Percentiles rank a stretch among this genome's conserved stretches.
These are phyloP conservation scores for Asobara japonica DNA, from an alignment of 1,140 invertebrate genomes.

Conservation along the genomic window DNA sequence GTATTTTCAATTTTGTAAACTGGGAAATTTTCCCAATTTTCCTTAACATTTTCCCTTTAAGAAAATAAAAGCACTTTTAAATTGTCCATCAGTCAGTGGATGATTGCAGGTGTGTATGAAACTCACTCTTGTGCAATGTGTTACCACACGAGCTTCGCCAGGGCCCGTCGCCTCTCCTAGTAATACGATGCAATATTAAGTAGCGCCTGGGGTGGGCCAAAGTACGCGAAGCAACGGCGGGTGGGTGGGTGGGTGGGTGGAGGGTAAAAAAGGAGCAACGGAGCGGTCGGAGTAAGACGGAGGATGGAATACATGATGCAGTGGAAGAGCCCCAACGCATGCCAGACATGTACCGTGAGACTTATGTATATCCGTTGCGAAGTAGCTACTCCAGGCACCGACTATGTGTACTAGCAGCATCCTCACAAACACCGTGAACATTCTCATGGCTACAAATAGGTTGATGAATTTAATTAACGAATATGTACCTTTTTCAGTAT, in stretches of 20 bases:
- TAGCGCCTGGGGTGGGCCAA: conserved; percentile 5
- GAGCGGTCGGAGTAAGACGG: background rate
- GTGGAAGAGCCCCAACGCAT: conserved; percentile 14
- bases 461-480: background rate
- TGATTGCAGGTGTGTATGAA: conserved; percentile 37
- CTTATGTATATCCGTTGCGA: conserved; percentile 3
- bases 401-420: background rate
- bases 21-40: no score
- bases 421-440: background rate
- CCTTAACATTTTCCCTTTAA: conserved; percentile 22
- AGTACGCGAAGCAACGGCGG: background rate
- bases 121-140: conserved; percentile 2
- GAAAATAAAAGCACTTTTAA: background rate
- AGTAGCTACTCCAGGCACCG: background rate
- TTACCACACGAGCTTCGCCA: background rate
- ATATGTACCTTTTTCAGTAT: background rate
- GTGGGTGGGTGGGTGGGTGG: background rate
- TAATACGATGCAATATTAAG: conserved; percentile 52
- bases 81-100: conserved; percentile 36
- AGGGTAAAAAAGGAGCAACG: background rate
- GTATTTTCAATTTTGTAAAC: conserved; percentile 19
- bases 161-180: conserved; percentile 6
- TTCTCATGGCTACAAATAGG: background rate
- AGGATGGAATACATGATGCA: background rate
- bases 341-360: conserved; percentile 8